These are phyloP conservation scores for Pseudochaenichthys georgianus DNA, from an alignment of 2,797 vertebrate species.

Conservation along the genomic window DNA sequence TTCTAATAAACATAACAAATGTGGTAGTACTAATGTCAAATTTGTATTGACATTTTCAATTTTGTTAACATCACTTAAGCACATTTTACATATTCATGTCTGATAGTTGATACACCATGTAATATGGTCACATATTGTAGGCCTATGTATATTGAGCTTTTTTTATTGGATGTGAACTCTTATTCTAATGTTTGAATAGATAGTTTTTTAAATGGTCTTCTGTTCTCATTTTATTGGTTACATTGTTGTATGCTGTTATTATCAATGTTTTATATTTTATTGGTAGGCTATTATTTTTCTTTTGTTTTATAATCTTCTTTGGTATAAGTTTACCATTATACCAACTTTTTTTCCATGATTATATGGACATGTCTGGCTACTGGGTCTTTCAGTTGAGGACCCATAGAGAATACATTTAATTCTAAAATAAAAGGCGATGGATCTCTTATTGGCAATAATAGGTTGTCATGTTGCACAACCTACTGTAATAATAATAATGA, in stretches of 20 bases:
- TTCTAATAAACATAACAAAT: background rate
- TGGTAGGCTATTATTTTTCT: background rate
- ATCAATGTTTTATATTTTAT: background rate
- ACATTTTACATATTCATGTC: background rate
- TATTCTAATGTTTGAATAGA: background rate
- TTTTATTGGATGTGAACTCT: background rate
- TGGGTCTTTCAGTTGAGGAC: background rate
- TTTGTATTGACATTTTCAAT: too few relatives aligned
- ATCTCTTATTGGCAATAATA: background rate
- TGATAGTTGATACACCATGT: background rate
- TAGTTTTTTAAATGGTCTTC: background rate
- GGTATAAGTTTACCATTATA: background rate
- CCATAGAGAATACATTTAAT: background rate
- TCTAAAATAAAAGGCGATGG: background rate
- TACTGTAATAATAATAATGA: background rate
- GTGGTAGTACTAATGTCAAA: background rate
- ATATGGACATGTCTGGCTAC: background rate
- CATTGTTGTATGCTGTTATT: background rate
- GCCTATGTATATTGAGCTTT: too few relatives aligned
- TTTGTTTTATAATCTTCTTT: background rate
- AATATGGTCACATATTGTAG: background rate
- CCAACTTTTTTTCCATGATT: background rate
- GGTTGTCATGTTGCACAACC: background rate
- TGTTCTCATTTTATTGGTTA: background rate
- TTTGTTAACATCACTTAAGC: background rate